A percentile compares a stretch with the other conserved stretches of the same genome.
Conservation (phyloP, 2,113 vertebrate genomes). For the Amazona guildingii region DNA sequence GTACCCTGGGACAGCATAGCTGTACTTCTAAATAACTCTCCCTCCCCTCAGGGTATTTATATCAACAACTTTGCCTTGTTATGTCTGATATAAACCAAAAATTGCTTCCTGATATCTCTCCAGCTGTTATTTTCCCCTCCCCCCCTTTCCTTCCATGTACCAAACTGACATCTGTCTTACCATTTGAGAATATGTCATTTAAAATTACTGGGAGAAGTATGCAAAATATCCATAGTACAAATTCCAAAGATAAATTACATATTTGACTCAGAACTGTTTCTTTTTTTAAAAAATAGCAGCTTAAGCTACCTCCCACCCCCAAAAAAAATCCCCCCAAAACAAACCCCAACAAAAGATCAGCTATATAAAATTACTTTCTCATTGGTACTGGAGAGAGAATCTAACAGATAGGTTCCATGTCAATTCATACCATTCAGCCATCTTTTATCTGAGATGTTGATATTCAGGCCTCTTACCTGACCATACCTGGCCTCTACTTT, state of each 20-base stretch:
- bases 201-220: constrained; percentile 16
- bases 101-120: constrained; percentile 53
- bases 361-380: background rate
- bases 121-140: background rate
- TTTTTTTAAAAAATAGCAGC: background rate
- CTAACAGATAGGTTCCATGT: background rate
- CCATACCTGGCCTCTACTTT: background rate
- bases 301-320: background rate
- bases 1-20: background rate
- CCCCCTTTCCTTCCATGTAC: background rate
- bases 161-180: constrained; percentile 4
- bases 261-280: background rate
- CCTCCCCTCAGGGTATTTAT: constrained; percentile 12
- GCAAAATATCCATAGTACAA: constrained; percentile 1
- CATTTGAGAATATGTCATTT: background rate
- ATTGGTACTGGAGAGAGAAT: background rate
- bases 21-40: background rate
- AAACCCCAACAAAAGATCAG: background rate
- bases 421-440: background rate
- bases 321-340: background rate
- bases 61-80: constrained; percentile 54
- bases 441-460: background rate
- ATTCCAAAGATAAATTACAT: background rate
- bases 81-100: constrained; percentile 34
- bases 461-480: background rate